phyloP scores from a whole-genome alignment of 2,888 invertebrate genomes.

The Monopis laevigella region DNA sequence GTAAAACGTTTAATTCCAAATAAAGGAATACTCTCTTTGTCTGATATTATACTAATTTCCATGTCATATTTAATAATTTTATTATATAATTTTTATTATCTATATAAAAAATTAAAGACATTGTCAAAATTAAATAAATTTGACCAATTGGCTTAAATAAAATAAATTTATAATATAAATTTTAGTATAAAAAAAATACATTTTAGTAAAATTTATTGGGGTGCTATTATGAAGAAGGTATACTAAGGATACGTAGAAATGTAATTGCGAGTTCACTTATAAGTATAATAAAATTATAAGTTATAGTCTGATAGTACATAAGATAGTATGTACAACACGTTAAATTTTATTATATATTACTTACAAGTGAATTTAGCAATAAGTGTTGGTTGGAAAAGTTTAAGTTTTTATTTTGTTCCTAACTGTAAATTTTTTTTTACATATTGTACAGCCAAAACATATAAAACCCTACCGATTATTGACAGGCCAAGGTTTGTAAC shows the following conservation, averaged over 20 bases:
- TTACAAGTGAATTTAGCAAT: constrained; percentile 32
- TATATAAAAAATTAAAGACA: too few relatives aligned
- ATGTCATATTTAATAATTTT: too few relatives aligned
- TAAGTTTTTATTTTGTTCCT: constrained; percentile 53
- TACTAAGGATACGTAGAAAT: constrained; percentile 35
- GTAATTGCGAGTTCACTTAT: constrained; percentile 35
- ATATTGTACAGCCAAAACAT: not conserved
- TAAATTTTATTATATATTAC: not conserved
- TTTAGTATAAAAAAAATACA: constrained; percentile 5
- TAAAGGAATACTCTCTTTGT: too few relatives aligned
- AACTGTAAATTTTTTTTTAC: constrained; percentile 19
- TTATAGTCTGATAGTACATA: constrained; percentile 18
- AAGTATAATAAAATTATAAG: not conserved
- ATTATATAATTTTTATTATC: too few relatives aligned
- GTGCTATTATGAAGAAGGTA: constrained; percentile 57
- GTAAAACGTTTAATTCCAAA: too few relatives aligned
- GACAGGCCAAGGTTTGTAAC: not conserved
- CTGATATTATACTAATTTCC: too few relatives aligned
- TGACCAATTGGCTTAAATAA: not conserved
- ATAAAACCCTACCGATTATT: not conserved
- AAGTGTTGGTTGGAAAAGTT: constrained; percentile 34
- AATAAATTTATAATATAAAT: constrained; percentile 1
- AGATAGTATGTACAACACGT: constrained; percentile 1
- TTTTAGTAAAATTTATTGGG: constrained; percentile 20
- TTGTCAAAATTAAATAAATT: too few relatives aligned